Evolutionary conservation across 2,113 vertebrate genomes (phyloP).

Genomic region (Himantopus leucocephalus): DNA sequence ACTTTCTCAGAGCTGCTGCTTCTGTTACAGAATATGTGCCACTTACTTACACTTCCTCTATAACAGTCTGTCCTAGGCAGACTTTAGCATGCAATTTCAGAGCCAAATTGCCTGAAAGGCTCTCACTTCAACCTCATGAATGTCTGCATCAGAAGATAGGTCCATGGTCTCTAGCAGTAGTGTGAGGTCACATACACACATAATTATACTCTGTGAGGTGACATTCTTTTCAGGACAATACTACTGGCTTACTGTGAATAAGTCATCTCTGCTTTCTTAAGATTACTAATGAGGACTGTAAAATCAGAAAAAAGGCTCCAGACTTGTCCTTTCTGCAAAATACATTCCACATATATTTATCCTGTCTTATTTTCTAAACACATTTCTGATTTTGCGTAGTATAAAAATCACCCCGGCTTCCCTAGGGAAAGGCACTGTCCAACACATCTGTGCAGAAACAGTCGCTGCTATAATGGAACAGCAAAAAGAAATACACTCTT

Average conservation of each 20-base stretch:
- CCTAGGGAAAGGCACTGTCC: background rate
- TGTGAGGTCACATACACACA: background rate
- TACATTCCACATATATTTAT: background rate
- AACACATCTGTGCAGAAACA: background rate
- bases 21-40: background rate
- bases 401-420: background rate
- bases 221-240: background rate
- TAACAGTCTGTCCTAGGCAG: background rate
- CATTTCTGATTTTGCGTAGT: background rate
- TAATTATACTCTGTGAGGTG: background rate
- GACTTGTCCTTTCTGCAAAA: background rate
- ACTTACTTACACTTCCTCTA: background rate
- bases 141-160: background rate
- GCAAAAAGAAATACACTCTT: background rate
- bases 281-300: background rate
- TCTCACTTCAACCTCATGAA: background rate
- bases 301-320: background rate
- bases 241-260: background rate
- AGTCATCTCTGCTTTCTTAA: background rate
- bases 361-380: background rate
- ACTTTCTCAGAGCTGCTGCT: background rate
- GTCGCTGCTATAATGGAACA: background rate
- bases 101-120: background rate
- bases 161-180: background rate
- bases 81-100: background rate